These are phyloP conservation scores for Ophioninae sp. DNA, from an alignment of 2,888 invertebrate genomes.

Conservation along the genomic window DNA sequence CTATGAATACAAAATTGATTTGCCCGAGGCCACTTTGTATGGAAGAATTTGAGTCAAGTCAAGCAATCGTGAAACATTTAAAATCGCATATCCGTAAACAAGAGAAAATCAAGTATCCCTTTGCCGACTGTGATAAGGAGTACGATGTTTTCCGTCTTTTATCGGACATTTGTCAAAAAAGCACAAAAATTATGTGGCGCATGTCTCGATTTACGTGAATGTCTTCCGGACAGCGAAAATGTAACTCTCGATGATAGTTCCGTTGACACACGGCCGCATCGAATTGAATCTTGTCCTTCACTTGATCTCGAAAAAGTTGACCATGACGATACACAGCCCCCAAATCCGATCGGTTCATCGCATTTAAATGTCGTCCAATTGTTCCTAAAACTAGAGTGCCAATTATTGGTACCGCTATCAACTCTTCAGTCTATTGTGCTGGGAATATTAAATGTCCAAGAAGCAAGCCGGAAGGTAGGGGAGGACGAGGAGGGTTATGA, in stretches of 20 bases:
- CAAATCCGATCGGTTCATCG: conserved; percentile 31
- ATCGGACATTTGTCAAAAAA: conserved; percentile 57
- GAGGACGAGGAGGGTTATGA: too few species aligned
- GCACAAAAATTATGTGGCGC: conserved; percentile 31
- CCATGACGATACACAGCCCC: neutral
- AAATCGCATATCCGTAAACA: conserved; percentile 54
- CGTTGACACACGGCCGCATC: neutral
- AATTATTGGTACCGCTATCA: conserved; percentile 60
- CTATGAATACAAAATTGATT: conserved; percentile 1
- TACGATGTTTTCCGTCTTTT: conserved; percentile 56
- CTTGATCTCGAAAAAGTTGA: neutral
- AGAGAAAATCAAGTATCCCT: conserved; percentile 46
- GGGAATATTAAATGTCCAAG: conserved; percentile 56
- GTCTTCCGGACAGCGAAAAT: conserved; percentile 1
- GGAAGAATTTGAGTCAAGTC: conserved; percentile 5
- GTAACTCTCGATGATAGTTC: conserved; percentile 5
- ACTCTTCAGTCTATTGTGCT: conserved; percentile 62
- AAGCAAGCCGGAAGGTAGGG: conserved; percentile 47
- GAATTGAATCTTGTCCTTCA: neutral
- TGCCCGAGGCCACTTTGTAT: conserved; percentile 18
- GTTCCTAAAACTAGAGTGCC: conserved; percentile 65
- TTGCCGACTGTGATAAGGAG: conserved; percentile 37
- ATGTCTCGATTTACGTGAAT: neutral
- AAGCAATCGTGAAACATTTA: conserved; percentile 31
- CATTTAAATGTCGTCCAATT: conserved; percentile 49